Evolutionary conservation across 2,113 vertebrate genomes (phyloP), one percentile per base, ranked within the genome.

Genomic region (Charadrius vociferus): DNA sequence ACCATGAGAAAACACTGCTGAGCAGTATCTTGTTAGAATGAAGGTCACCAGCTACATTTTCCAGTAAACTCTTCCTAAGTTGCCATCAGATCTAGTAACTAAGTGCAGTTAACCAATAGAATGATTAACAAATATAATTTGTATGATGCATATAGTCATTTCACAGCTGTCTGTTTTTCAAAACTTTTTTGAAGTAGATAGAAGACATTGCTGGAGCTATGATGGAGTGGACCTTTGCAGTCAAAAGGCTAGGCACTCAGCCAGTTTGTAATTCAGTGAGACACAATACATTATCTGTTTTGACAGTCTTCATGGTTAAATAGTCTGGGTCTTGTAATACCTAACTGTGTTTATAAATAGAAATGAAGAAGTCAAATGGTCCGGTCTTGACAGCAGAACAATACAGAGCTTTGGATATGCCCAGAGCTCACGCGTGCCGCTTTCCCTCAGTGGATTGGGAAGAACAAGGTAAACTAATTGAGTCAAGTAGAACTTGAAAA

Each of bases 271-370:
- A 88, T 93, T 93, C 93, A 91, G 66, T 66, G 81, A 97, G 92
- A 94, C 83, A 89, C 86, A 88, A 62, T 94, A 62, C 43, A n/a
- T 96, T 86, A 92, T 93, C 43, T 88, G 4, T 91, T 97, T 96
- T 95, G 84, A 93, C 96, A 97, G 87, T 82, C 90, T 93, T 95
- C 62, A 37, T 77, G 58, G 93, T 77, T 96, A 96, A 96, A 74
- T 86, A 82, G 90, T 79, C 92, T 96, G 78, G 36, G 37, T 90
- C 18, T 95, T 82, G 49, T 80, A 95, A 93, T 94, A 82, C 62
- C 92, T 89, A 88, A 89, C 72, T 88, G 7, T 93, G 61, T 93
- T 86, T 94, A 85, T 96, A 95, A 96, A 95, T 95, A 95, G 89
- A 95, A 94, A 67, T 87, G 5, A 79, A 91, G 58, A 90, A 95